Evolutionary conservation across 2,888 invertebrate genomes (phyloP), one percentile per base, ranked within the genome.

Genomic region (Neoscelio sp.): DNA sequence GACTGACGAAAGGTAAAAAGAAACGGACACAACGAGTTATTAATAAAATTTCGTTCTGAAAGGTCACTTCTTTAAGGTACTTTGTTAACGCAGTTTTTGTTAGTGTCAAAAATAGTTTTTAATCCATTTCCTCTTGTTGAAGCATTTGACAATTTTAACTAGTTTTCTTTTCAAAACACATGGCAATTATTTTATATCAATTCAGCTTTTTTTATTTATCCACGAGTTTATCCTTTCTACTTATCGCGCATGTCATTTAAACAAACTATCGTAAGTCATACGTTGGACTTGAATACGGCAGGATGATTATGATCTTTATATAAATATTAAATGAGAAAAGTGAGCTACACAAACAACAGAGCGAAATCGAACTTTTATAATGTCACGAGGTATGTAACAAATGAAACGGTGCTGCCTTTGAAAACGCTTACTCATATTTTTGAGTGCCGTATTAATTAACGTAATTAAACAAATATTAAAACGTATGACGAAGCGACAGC

Each of bases 251-350:
- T 56, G 65, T 71, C 71, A 54, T 40, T 73, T 67, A 54, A 73
- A 71, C 52, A 54, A 60, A 54, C 65, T 62, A 67, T 73, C 62
- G 73, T 78, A 78, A 78, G 78, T 78, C 73, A 73, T 78, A 56
- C 35, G 56, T 26, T 35, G 56, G 65, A 62, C 62, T 78, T 56
- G 58, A 62, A 71, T 71, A 62, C 70, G 77, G 65, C 71, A 65
- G 7, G 40, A 38, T 33, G 78, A 78, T 78, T 62, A 56, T 28
- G 44, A 78, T 78, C 78, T 78, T 46, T 50, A 46, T 56, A 67
- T 78, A 73, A 78, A 73, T 73, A 73, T 52, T 71, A 73, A 71
- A 78, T 67, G 78, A 73, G 62, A 60, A 73, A 78, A 78, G 46
- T 78, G 62, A 67, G 78, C 67, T 54, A 67, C 67, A 50, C 44